A percentile compares a stretch with the other conserved stretches of the same genome.
Conservation (phyloP, 2,797 vertebrate species). For the Carcharodon carcharias region DNA sequence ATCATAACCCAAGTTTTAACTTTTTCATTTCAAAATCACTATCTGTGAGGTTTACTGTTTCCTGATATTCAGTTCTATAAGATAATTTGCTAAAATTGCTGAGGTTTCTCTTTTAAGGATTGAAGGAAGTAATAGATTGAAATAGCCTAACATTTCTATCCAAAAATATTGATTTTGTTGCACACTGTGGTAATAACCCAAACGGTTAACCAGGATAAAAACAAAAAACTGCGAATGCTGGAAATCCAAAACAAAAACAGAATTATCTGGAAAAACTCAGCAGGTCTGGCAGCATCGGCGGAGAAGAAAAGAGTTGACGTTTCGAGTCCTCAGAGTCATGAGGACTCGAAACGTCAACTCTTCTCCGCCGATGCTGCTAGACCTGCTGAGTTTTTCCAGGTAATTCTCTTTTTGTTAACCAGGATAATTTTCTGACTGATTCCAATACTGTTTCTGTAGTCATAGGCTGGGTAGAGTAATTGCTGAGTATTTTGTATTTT, state of each 20-base stretch:
- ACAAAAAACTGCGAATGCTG: no score
- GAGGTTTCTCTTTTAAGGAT: not conserved
- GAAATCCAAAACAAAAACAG: no score
- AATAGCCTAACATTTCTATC: not conserved
- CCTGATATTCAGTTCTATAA: not conserved
- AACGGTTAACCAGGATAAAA: not conserved
- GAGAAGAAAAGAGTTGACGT: no score
- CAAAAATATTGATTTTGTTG: not conserved
- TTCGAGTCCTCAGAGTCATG: no score
- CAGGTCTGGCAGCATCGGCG: no score
- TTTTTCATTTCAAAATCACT: constrained; percentile 5
- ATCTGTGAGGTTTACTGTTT: not conserved
- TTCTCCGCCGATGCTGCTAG: no score
- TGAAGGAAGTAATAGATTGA: not conserved
- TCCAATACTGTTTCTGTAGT: not conserved
- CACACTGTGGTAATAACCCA: no score
- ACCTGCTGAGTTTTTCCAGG: no score
- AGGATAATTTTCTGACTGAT: not conserved
- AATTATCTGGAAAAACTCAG: no score
- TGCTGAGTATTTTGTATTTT: not conserved
- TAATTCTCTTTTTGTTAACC: no score
- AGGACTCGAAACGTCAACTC: no score
- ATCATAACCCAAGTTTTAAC: not conserved
- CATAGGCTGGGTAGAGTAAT: not conserved
- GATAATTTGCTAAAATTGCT: not conserved